Evolutionary conservation across 2,113 vertebrate species (phyloP).

Genomic region (Podilymbus podiceps): DNA sequence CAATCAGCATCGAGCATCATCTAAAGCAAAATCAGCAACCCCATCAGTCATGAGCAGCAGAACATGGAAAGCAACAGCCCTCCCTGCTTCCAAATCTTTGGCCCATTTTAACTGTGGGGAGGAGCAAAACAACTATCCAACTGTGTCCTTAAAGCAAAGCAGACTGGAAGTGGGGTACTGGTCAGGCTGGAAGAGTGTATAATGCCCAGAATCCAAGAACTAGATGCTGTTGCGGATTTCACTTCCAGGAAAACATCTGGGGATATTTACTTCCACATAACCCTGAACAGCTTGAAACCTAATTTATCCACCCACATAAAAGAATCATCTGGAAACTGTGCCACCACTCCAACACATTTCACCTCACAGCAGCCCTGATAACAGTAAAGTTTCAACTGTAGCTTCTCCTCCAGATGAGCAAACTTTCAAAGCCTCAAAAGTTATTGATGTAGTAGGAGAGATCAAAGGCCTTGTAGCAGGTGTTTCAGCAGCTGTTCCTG

Average conservation of each 20-base stretch:
- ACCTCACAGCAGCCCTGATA: not conserved
- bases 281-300: not conserved
- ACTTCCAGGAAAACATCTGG: not conserved
- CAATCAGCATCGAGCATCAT: not conserved
- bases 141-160: not conserved
- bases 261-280: not conserved
- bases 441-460: not conserved
- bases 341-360: not conserved
- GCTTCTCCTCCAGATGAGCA: not conserved
- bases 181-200: rapidly evolving
- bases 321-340: not conserved
- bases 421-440: not conserved
- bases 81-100: not conserved
- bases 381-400: not conserved
- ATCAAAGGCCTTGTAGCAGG: conserved; percentile 49
- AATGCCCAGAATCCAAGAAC: not conserved
- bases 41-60: not conserved
- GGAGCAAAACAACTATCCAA: not conserved
- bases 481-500: conserved; percentile 34
- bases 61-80: not conserved
- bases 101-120: not conserved
- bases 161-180: not conserved
- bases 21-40: not conserved
- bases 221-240: not conserved
- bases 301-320: not conserved